Percentiles rank a stretch among this genome's conserved stretches.
These are phyloP conservation scores for Argopecten irradians DNA, from an alignment of 1,140 invertebrate species.

Conservation along the genomic window DNA sequence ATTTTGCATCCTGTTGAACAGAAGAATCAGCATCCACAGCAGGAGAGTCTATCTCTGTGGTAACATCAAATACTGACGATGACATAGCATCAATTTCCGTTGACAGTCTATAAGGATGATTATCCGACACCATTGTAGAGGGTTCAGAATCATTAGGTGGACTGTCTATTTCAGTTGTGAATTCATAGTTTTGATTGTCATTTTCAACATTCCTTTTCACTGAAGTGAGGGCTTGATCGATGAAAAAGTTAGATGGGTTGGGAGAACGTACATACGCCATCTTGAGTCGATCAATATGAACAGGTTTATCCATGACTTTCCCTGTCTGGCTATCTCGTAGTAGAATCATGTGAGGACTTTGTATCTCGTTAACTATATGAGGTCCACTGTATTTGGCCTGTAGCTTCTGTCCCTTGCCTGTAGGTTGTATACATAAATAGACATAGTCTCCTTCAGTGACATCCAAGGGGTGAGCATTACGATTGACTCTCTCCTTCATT, in stretches of 20 bases:
- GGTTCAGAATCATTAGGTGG: too few relatives aligned
- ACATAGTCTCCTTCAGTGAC: conserved; percentile 25
- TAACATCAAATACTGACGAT: too few relatives aligned
- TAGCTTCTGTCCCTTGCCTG: conserved; percentile 33
- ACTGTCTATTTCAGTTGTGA: background rate
- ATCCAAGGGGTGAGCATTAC: background rate
- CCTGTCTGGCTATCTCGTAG: background rate
- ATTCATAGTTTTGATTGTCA: background rate
- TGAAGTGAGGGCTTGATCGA: background rate
- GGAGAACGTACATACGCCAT: conserved; percentile 42
- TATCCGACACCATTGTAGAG: too few relatives aligned
- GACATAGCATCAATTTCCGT: too few relatives aligned
- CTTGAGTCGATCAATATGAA: conserved; percentile 43
- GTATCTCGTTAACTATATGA: conserved; percentile 21
- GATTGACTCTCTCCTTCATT: background rate
- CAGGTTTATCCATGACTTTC: background rate
- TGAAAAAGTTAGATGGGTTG: background rate
- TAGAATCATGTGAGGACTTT: conserved; percentile 31
- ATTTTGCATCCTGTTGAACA: background rate
- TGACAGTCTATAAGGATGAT: too few relatives aligned
- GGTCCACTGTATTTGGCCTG: conserved; percentile 34
- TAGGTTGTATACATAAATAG: conserved; percentile 26
- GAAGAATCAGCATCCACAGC: too few relatives aligned
- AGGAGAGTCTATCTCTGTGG: background rate
- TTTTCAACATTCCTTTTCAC: background rate